Percentiles rank a stretch among this genome's conserved stretches.
Evolutionary conservation across 92 coral and sea anemone species (phyloP).

Genomic region (Phenganax marumi): DNA sequence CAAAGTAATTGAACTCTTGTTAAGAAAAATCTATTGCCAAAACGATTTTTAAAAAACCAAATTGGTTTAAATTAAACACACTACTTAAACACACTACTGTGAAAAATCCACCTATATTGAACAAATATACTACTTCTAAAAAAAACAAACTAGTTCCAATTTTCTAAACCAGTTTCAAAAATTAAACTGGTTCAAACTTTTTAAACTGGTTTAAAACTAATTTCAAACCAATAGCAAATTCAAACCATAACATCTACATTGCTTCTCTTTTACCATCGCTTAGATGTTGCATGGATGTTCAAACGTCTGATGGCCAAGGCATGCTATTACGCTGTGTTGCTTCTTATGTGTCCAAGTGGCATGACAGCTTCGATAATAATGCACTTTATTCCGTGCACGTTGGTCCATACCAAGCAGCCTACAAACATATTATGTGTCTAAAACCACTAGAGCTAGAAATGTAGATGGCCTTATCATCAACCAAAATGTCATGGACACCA

Average conservation of each 20-base stretch:
- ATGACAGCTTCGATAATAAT: background rate
- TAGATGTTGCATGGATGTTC: slow-evolving; percentile 10
- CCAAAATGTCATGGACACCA: background rate
- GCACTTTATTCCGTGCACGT: background rate
- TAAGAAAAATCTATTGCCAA: too few species aligned
- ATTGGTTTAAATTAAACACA: too few species aligned
- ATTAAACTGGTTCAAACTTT: too few species aligned
- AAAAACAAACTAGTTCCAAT: too few species aligned
- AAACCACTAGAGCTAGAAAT: background rate
- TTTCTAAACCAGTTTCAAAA: too few species aligned
- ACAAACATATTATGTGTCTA: background rate
- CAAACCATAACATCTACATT: background rate
- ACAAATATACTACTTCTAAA: too few species aligned
- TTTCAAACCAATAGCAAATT: too few species aligned
- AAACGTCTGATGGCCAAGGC: background rate
- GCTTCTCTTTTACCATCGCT: background rate
- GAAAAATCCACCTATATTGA: too few species aligned
- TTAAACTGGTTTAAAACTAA: too few species aligned
- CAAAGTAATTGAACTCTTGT: too few species aligned
- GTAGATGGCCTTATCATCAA: background rate
- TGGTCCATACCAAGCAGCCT: slow-evolving; percentile 18
- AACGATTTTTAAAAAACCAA: too few species aligned
- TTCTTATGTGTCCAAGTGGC: slow-evolving; percentile 6
- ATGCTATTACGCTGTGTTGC: slow-evolving; percentile 17
- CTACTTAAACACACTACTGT: too few species aligned